Evolutionary conservation across 1,140 invertebrate species (phyloP).

Genomic region (Doryteuthis pealeii): DNA sequence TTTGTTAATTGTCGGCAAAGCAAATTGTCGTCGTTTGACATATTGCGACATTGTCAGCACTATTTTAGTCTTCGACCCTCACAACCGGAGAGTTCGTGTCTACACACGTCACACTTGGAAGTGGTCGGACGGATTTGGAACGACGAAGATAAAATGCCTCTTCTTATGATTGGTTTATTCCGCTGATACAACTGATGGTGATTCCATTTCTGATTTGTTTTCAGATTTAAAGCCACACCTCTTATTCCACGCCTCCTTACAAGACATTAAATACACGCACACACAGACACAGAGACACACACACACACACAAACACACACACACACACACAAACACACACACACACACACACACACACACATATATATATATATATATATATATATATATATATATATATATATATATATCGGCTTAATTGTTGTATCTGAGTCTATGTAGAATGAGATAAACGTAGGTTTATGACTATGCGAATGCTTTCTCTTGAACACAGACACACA

Average conservation of each 20-base stretch:
- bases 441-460: background rate
- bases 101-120: too few species aligned
- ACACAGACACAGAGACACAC: background rate
- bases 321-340: too few species aligned
- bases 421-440: background rate
- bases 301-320: too few species aligned
- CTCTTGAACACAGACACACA: background rate
- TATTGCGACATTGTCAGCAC: too few species aligned
- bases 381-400: background rate
- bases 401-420: background rate
- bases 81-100: too few species aligned
- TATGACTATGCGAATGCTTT: background rate
- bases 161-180: too few species aligned
- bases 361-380: background rate
- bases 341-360: background rate
- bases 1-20: too few species aligned
- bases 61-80: too few species aligned
- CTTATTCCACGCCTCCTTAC: background rate
- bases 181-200: too few species aligned
- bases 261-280: background rate
- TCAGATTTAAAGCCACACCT: background rate
- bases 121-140: too few species aligned
- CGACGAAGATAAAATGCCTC: too few species aligned
- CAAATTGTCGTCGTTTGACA: too few species aligned
- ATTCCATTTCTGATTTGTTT: background rate